phyloP scores from a whole-genome alignment of 1,140 invertebrate genomes.

The Zaprionus ghesquierei region DNA sequence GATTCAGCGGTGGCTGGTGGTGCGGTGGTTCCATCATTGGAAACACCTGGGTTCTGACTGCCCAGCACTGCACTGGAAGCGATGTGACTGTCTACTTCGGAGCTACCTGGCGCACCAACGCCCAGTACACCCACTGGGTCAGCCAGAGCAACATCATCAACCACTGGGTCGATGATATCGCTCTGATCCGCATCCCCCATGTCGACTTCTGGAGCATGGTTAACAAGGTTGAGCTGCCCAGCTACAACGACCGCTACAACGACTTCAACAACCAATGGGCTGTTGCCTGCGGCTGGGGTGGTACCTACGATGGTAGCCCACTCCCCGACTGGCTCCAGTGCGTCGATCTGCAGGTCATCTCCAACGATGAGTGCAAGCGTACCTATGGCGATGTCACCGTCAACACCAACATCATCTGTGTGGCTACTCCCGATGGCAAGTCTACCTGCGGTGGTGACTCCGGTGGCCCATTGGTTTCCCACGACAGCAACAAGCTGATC shows the following conservation, averaged over 20 bases:
- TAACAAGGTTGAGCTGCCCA: constrained; percentile 38
- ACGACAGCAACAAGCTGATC: constrained; percentile 78
- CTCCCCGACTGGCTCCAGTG: constrained; percentile 34
- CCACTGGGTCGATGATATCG: constrained; percentile 34
- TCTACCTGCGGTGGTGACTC: constrained; percentile 84
- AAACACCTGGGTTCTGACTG: constrained; percentile 63
- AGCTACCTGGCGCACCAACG: constrained; percentile 47
- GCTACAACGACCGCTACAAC: constrained; percentile 35
- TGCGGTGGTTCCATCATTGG: constrained; percentile 85
- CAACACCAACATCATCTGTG: constrained; percentile 59
- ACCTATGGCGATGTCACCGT: constrained; percentile 35
- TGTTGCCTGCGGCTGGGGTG: constrained; percentile 49
- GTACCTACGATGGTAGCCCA: constrained; percentile 23
- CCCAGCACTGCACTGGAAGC: constrained; percentile 47
- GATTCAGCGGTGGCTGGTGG: constrained; percentile 74
- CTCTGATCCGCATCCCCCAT: constrained; percentile 33
- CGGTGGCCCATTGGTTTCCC: constrained; percentile 83
- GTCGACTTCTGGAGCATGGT: constrained; percentile 35
- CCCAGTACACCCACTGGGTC: constrained; percentile 50
- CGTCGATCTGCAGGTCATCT: constrained; percentile 30
- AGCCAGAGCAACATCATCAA: constrained; percentile 23
- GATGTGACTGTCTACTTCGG: constrained; percentile 50
- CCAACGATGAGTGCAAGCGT: neutral
- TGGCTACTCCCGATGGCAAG: constrained; percentile 47
- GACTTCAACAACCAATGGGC: constrained; percentile 22